Conservation (phyloP, 2,797 vertebrate species). For the Meriones psammophilus region DNA sequence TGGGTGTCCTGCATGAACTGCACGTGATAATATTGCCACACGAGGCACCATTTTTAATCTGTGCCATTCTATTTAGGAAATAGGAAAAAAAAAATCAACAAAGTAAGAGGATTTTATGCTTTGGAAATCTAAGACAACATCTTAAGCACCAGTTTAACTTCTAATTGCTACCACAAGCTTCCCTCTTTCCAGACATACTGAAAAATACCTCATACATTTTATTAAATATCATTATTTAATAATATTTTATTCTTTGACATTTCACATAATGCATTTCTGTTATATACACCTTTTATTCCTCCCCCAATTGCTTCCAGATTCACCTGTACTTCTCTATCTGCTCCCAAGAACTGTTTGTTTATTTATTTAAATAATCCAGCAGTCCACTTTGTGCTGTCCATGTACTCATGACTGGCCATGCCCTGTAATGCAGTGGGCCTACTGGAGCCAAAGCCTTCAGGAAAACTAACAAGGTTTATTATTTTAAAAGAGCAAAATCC, state of each 20-base stretch:
- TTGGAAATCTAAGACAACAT: no score
- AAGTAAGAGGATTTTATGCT: no score
- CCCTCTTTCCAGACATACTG: not conserved
- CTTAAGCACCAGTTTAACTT: not conserved
- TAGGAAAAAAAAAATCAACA: no score
- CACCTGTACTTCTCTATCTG: not conserved
- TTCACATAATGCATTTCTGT: not conserved
- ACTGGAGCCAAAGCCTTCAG: not conserved
- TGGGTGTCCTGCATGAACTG: no score
- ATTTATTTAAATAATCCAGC: not conserved
- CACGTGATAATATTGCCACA: no score
- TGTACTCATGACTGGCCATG: not conserved
- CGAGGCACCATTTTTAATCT: no score
- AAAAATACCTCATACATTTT: conserved; percentile 20
- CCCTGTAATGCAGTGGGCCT: not conserved
- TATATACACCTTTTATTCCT: not conserved
- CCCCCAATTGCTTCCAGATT: not conserved
- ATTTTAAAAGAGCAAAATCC: conserved; percentile 52
- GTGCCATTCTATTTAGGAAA: no score
- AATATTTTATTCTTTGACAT: not conserved
- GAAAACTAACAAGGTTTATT: not conserved
- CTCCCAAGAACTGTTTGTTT: not conserved
- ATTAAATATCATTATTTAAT: conserved; percentile 22
- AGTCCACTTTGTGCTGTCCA: not conserved
- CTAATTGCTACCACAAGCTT: not conserved